Base-by-base conservation (phyloP, 2,113 vertebrate genomes). In the Carassius gibelio region DNA sequence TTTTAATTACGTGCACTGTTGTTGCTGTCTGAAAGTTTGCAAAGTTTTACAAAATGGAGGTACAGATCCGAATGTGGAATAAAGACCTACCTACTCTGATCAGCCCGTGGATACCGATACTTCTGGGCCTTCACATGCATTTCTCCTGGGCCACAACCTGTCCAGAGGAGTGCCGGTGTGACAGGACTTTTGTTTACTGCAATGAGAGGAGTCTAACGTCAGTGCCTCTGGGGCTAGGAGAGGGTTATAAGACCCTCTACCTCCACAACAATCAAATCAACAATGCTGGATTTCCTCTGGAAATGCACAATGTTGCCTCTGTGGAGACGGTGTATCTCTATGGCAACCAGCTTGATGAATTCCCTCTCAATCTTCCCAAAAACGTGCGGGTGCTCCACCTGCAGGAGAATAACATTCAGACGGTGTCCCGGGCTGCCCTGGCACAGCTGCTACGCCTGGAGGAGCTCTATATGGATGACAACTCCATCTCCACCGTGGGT, bases 231-330 rank as follows among this genome's bases (percentile, higher is more conserved):
- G 97, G 97, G 92, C 96, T 98, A 89, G 96, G 96, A 23, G 97
- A 97, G 95, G 97, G 97, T 91, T 96, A 97, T 90, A 97, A 96
- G 86, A 96, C 97, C 78, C 97, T 98, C 91, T 98, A 97, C 95
- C 96, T 98, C 94, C 97, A 98, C 91, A 98, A 98, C 94, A 98
- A 98, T 96, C 96, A 97, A 95, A 98, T 98, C 94, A 97, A 97
- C 93, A 98, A 98, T 88, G 97, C 97, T 93, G 97, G 97, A 85
- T 97, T 98, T 93, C 97, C 97, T 84, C 90, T 95, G 61, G 96
- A 97, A 90, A 93, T 98, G 91, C 96, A 97, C 93, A 95, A 93
- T 0, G 95, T 98, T 23, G 95, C 95, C 88, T 97, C 96, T 0
- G 96, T 98, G 92, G 96, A 98, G 90, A 98, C 96, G 0, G 97